These are phyloP conservation scores for Schrankia costaestrigalis DNA, from an alignment of 2,888 invertebrate species.

Conservation along the genomic window DNA sequence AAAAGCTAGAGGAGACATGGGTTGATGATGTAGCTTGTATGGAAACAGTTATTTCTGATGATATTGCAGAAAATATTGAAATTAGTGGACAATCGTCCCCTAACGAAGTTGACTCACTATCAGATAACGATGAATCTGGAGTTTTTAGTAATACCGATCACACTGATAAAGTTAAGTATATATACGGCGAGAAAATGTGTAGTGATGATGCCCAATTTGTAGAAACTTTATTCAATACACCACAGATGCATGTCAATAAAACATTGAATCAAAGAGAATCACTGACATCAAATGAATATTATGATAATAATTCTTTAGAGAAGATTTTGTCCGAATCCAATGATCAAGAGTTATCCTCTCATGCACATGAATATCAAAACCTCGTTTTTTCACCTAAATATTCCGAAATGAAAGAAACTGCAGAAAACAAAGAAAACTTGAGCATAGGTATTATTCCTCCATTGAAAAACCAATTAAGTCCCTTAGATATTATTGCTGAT, in stretches of 20 bases:
- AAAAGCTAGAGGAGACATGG: constrained; percentile 59
- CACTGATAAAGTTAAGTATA: constrained; percentile 50
- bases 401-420: constrained; percentile 18
- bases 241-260: constrained; percentile 65
- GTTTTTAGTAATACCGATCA: constrained; percentile 40
- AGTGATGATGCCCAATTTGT: constrained; percentile 54
- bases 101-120: constrained; percentile 31
- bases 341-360: constrained; percentile 26
- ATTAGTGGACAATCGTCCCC: constrained; percentile 49
- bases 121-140: constrained; percentile 33
- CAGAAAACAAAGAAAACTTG: constrained; percentile 44
- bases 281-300: constrained; percentile 26
- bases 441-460: constrained; percentile 20
- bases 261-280: constrained; percentile 40
- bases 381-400: constrained; percentile 21
- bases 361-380: constrained; percentile 24
- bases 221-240: constrained; percentile 60
- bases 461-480: background rate
- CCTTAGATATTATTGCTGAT: constrained; percentile 22
- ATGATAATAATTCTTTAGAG: constrained; percentile 47
- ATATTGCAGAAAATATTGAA: constrained; percentile 61
- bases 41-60: constrained; percentile 71
- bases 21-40: constrained; percentile 70
- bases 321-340: constrained; percentile 47
- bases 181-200: constrained; percentile 58